Evolutionary conservation across 37 sponge, comb jelly and placozoan species (phyloP), one percentile per base, ranked within the genome.

Genomic region (Dysidea cf. avara): DNA sequence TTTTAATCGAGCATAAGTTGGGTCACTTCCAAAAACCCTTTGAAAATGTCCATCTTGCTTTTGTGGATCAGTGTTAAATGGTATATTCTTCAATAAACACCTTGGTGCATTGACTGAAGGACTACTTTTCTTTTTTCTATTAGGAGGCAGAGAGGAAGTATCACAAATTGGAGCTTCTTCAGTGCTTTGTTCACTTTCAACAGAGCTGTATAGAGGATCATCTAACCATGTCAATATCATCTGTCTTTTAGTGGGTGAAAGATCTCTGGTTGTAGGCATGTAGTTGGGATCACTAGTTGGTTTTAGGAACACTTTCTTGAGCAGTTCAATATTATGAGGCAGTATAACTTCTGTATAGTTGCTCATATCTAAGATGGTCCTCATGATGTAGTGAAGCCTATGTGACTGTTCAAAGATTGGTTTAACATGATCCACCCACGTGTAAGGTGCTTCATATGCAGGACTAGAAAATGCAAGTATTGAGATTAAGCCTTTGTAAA

Each of bases 181-280:
- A n/a, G n/a, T n/a, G n/a, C n/a, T n/a, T n/a, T n/a, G n/a, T n/a
- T n/a, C n/a, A n/a, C n/a, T n/a, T 43, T 43, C 9, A 43, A 43
- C 46, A 43, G 7, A 43, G 20, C 46, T 38, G 22, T 63, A 81
- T 1, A 29, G n/a, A 6, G 82, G 82, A 54, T 73, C 55, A 17
- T 83, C 36, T 22, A 81, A 56, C 82, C 82, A 81, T 31, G 75
- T 18, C 25, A 81, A 25, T 39, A 81, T 81, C 65, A 78, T 46
- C 14, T 60, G 37, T 33, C 66, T 58, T 26, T 75, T 81, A 30
- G 64, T 47, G 0, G 72, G 62, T 54, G 82, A 81, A 24, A 81
- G 67, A 51, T 81, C 75, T 63, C 82, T 75, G 39, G 82, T 81
- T 7, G 46, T 75, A 18, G 82, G 82, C 82, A 81, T 81, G 50